Percentiles rank a stretch among this genome's conserved stretches.
Conservation (phyloP, 2,113 vertebrate genomes). For the Zootoca vivipara region DNA sequence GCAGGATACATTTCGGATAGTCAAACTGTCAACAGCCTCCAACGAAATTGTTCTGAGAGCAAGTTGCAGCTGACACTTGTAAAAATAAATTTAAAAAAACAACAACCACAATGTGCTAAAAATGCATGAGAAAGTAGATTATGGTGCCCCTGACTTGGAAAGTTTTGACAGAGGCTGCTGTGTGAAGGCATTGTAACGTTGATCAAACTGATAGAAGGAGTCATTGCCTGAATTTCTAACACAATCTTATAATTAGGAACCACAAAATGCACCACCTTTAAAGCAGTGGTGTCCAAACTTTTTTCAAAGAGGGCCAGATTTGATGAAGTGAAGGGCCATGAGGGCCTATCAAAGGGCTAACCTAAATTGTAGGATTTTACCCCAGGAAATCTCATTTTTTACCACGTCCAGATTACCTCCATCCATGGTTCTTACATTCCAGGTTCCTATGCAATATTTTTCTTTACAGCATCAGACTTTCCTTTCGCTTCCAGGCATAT, state of each 20-base stretch:
- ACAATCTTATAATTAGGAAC: neutral
- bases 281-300: too few relatives aligned
- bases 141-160: constrained; percentile 58
- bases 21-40: constrained; percentile 65
- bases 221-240: neutral
- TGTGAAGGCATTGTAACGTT: constrained; percentile 49
- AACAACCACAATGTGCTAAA: constrained; percentile 58
- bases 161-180: constrained; percentile 67
- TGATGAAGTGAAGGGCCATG: too few relatives aligned
- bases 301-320: too few relatives aligned
- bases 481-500: too few relatives aligned
- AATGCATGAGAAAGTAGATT: constrained; percentile 68
- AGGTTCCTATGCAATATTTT: too few relatives aligned
- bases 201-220: neutral
- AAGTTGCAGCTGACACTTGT: constrained; percentile 63
- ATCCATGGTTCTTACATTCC: too few relatives aligned
- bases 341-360: too few relatives aligned
- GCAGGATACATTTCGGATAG: constrained; percentile 55
- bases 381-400: too few relatives aligned
- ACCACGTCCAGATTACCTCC: too few relatives aligned
- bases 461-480: too few relatives aligned
- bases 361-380: too few relatives aligned
- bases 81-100: constrained; percentile 68
- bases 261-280: neutral
- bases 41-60: constrained; percentile 62